phyloP scores from a whole-genome alignment of 2,113 vertebrate species.

The Asarcornis scutulata region DNA sequence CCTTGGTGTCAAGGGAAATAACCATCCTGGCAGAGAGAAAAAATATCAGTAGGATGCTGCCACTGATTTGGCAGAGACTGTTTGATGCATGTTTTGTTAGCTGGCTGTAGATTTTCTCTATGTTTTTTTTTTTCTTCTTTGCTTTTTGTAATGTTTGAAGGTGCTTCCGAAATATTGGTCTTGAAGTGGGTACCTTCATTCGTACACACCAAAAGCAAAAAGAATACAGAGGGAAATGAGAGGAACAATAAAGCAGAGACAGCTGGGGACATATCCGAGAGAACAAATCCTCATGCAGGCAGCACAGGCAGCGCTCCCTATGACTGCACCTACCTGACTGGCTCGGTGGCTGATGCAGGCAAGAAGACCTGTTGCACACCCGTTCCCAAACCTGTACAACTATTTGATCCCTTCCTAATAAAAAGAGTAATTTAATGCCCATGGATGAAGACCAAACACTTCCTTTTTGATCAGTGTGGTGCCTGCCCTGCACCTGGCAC shows the following conservation, averaged over 20 bases:
- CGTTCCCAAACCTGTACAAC: not conserved
- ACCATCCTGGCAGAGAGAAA: not conserved
- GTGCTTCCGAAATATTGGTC: not conserved
- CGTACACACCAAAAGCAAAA: not conserved
- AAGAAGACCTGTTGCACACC: not conserved
- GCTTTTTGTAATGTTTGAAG: not conserved
- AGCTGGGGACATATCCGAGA: not conserved
- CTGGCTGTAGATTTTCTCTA: not conserved
- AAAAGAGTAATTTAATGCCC: not conserved
- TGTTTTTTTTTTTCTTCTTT: not conserved
- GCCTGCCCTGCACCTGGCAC: not conserved
- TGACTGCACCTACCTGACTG: not conserved
- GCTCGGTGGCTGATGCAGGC: not conserved
- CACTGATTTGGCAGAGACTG: not conserved
- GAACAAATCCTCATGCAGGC: not conserved
- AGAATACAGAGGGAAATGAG: not conserved
- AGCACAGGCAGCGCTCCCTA: not conserved
- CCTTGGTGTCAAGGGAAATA: constrained; percentile 9
- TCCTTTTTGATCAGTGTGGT: not conserved
- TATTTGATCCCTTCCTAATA: not conserved
- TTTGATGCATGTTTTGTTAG: not conserved
- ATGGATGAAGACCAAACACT: not conserved
- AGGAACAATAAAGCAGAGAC: not conserved
- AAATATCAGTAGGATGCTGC: not conserved
- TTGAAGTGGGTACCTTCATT: not conserved